Conservation (phyloP, 2,888 invertebrate species). For the Morpho deidamia region DNA sequence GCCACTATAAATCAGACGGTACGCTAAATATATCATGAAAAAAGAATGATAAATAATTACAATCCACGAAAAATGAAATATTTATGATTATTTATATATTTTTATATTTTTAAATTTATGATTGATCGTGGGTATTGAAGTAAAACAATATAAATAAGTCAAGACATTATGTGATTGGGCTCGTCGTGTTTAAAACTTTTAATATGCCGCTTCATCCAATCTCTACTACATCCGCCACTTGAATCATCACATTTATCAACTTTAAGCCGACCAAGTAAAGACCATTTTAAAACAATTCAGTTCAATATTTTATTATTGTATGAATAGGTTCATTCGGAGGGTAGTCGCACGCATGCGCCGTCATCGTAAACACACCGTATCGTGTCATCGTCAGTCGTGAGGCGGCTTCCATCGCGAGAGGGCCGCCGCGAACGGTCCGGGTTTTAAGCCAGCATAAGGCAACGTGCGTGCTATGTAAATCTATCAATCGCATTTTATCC, state of each 20-base stretch:
- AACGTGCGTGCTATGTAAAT: slow-evolving; percentile 54
- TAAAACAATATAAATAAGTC: too few relatives aligned
- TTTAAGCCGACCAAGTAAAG: slow-evolving; percentile 14
- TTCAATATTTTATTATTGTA: neutral
- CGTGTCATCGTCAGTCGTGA: slow-evolving; percentile 49
- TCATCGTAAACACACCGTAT: slow-evolving; percentile 57
- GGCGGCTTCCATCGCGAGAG: slow-evolving; percentile 41
- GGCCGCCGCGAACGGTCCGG: slow-evolving; percentile 27
- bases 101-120: too few relatives aligned
- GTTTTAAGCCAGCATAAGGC: slow-evolving; percentile 24
- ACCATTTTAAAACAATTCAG: slow-evolving; percentile 17
- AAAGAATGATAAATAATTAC: too few relatives aligned
- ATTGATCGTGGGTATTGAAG: too few relatives aligned
- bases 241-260: slow-evolving; percentile 5
- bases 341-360: slow-evolving; percentile 58
- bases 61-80: too few relatives aligned
- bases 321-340: slow-evolving; percentile 30
- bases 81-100: too few relatives aligned
- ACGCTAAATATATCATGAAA: too few relatives aligned
- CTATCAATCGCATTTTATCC: slow-evolving; percentile 27
- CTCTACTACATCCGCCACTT: neutral
- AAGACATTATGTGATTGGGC: too few relatives aligned
- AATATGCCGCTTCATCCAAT: slow-evolving; percentile 4
- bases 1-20: too few relatives aligned
- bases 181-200: too few relatives aligned